These are phyloP conservation scores for Stichopus chloronotus DNA, from an alignment of 35 echinoderm and acorn worm genomes.

Conservation along the genomic window DNA sequence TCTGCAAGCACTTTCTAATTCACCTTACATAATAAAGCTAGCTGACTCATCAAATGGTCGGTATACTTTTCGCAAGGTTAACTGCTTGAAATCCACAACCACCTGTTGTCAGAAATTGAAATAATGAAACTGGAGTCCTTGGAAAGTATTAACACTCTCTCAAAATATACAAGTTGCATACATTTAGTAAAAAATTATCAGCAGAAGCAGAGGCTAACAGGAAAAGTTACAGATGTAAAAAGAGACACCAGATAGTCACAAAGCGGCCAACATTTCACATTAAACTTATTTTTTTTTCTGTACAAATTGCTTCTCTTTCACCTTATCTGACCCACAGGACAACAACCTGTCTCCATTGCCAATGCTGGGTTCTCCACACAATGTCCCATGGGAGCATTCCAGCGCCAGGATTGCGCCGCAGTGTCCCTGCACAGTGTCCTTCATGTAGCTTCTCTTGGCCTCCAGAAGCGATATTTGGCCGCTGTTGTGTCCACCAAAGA, in stretches of 20 bases:
- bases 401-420: slow-evolving; percentile 69
- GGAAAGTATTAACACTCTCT: not conserved
- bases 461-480: slow-evolving; percentile 87
- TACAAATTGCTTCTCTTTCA: not conserved
- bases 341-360: slow-evolving; percentile 69
- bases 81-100: too few species aligned
- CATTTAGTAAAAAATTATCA: slow-evolving; percentile 13
- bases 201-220: slow-evolving; percentile 52
- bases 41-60: not conserved
- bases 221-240: too few species aligned
- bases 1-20: too few species aligned
- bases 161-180: not conserved
- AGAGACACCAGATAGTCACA: slow-evolving; percentile 67
- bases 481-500: slow-evolving; percentile 88
- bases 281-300: not conserved
- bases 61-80: too few species aligned
- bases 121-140: not conserved
- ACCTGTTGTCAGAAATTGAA: too few species aligned
- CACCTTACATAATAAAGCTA: not conserved
- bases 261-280: slow-evolving; percentile 53
- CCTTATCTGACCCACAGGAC: slow-evolving; percentile 90
- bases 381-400: slow-evolving; percentile 82
- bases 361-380: slow-evolving; percentile 18
- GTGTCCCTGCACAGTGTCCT: slow-evolving; percentile 77
- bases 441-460: slow-evolving; percentile 66